A percentile compares a stretch with the other conserved stretches of the same genome.
phyloP scores from a whole-genome alignment of 2,888 invertebrate species.

The Limnephilus rhombicus region DNA sequence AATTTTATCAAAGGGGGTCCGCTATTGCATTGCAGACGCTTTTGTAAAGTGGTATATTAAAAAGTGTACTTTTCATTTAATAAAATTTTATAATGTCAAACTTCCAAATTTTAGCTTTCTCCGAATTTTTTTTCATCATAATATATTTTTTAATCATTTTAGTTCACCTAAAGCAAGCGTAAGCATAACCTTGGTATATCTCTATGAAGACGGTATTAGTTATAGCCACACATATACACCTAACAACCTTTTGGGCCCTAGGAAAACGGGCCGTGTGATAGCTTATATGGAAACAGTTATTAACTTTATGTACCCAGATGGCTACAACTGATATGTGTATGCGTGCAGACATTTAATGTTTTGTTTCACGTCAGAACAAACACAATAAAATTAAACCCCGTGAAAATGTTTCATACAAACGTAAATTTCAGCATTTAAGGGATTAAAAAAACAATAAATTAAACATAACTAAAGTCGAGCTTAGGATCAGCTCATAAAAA shows the following conservation, averaged over 20 bases:
- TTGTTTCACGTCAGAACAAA: neutral
- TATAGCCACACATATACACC: too few species aligned
- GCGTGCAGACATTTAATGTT: neutral
- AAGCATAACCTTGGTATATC: too few species aligned
- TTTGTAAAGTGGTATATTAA: too few species aligned
- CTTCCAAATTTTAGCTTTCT: too few species aligned
- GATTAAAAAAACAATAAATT: neutral
- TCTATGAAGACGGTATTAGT: too few species aligned
- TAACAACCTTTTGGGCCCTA: neutral
- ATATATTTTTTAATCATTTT: too few species aligned
- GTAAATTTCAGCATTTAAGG: neutral
- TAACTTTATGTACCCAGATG: neutral
- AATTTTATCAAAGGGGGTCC: too few species aligned
- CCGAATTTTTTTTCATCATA: too few species aligned
- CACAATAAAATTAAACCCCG: neutral
- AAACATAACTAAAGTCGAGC: neutral
- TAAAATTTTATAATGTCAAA: too few species aligned
- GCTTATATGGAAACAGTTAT: neutral
- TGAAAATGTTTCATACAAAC: neutral
- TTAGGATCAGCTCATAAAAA: neutral
- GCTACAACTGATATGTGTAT: neutral
- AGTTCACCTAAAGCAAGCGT: too few species aligned
- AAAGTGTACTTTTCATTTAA: too few species aligned
- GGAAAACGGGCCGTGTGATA: neutral
- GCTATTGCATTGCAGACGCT: too few species aligned